Evolutionary conservation across 2,797 vertebrate species (phyloP).

Genomic region (Notamacropus eugenii): DNA sequence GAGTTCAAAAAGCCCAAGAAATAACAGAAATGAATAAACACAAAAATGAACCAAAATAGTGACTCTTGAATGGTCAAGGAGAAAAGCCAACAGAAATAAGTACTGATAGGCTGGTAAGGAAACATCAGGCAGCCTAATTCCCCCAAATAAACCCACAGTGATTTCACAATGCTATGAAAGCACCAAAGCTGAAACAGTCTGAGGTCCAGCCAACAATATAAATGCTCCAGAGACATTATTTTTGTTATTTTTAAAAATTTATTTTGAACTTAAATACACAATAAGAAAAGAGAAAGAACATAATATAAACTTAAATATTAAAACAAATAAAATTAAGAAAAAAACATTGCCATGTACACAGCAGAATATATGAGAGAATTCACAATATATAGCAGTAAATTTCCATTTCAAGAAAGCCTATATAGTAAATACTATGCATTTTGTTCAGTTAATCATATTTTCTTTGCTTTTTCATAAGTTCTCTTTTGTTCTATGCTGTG

Average conservation of each 20-base stretch:
- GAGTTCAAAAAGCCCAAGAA: constrained; percentile 52
- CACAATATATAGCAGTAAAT: no score
- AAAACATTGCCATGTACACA: no score
- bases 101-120: background rate
- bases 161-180: constrained; percentile 18
- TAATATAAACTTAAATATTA: no score
- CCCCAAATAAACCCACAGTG: background rate
- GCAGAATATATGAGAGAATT: no score
- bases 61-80: background rate
- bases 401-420: no score
- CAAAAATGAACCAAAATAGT: constrained; percentile 52
- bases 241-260: background rate
- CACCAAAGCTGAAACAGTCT: background rate
- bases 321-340: no score
- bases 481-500: no score
- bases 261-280: no score
- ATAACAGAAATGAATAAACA: constrained; percentile 47
- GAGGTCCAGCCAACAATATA: background rate
- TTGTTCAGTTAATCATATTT: no score
- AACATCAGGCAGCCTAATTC: constrained; percentile 17
- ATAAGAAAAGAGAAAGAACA: no score
- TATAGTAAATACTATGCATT: no score
- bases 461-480: no score
- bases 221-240: background rate
- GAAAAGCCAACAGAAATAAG: constrained; percentile 64